Percentiles rank a stretch among this genome's conserved stretches.
Conservation (phyloP, 2,113 vertebrate species). For the Strigops habroptila region DNA sequence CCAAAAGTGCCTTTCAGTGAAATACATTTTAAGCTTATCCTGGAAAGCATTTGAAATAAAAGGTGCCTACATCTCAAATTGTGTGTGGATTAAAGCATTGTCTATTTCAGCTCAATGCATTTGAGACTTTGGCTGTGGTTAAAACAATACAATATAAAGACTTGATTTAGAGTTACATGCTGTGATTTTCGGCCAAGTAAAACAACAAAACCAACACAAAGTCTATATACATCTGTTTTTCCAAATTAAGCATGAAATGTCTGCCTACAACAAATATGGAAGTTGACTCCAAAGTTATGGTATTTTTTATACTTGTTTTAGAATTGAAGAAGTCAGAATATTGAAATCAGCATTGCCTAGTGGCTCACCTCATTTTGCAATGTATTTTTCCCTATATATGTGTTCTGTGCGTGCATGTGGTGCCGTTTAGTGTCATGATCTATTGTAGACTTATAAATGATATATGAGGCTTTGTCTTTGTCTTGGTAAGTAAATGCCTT, state of each 20-base stretch:
- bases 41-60: background rate
- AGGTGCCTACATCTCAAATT: background rate
- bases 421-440: background rate
- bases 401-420: rapidly evolving
- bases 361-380: background rate
- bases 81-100: background rate
- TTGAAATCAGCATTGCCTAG: background rate
- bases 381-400: background rate
- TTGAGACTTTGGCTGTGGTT: background rate
- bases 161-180: background rate
- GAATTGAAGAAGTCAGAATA: background rate
- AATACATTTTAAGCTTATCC: background rate
- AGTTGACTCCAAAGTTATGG: background rate
- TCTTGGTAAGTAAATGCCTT: background rate
- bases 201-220: background rate
- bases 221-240: background rate
- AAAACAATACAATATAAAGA: background rate
- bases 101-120: background rate
- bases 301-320: background rate
- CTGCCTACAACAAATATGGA: background rate
- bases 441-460: background rate
- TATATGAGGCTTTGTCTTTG: background rate
- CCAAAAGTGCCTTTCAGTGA: background rate
- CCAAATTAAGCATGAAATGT: background rate
- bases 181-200: background rate